Percentiles rank a stretch among this genome's conserved stretches.
Evolutionary conservation across 2,113 vertebrate species (phyloP).

Genomic region (Oncorhynchus clarkii): DNA sequence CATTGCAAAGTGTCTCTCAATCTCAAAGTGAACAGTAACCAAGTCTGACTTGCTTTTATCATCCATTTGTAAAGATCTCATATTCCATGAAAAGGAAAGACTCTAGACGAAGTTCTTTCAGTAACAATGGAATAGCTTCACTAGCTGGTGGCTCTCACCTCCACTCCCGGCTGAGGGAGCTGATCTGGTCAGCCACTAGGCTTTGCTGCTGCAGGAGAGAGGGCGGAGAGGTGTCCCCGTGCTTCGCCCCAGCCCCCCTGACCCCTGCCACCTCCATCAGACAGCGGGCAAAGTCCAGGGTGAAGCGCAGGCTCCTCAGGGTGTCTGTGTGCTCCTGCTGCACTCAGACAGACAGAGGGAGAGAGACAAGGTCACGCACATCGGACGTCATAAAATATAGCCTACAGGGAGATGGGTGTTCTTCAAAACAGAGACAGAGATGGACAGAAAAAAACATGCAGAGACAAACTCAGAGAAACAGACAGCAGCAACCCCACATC

Average conservation of each 20-base stretch:
- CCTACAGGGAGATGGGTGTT: neutral
- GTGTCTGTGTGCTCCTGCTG: slow-evolving; percentile 96
- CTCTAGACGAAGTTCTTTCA: too few species aligned
- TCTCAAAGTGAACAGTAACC: too few species aligned
- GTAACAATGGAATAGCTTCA: neutral
- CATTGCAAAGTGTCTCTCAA: too few species aligned
- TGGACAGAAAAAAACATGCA: slow-evolving; percentile 3
- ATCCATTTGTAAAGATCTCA: too few species aligned
- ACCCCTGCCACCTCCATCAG: slow-evolving; percentile 86
- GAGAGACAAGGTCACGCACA: neutral
- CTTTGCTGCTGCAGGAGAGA: slow-evolving; percentile 84
- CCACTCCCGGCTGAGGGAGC: slow-evolving; percentile 93
- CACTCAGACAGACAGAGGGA: slow-evolving; percentile 17
- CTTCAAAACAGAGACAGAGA: neutral
- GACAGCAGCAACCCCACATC: neutral
- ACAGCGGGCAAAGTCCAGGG: slow-evolving; percentile 82
- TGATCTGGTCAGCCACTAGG: slow-evolving; percentile 93
- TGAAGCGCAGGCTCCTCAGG: slow-evolving; percentile 86
- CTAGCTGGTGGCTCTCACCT: slow-evolving; percentile 72
- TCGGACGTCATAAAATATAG: too few species aligned
- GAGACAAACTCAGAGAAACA: neutral
- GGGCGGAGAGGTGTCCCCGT: slow-evolving; percentile 45
- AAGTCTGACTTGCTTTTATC: too few species aligned
- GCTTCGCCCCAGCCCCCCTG: slow-evolving; percentile 69
- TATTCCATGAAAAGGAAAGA: too few species aligned